Conservation (phyloP, 35 echinoderm and acorn worm species). For the Heliocidaris erythrogramma region DNA sequence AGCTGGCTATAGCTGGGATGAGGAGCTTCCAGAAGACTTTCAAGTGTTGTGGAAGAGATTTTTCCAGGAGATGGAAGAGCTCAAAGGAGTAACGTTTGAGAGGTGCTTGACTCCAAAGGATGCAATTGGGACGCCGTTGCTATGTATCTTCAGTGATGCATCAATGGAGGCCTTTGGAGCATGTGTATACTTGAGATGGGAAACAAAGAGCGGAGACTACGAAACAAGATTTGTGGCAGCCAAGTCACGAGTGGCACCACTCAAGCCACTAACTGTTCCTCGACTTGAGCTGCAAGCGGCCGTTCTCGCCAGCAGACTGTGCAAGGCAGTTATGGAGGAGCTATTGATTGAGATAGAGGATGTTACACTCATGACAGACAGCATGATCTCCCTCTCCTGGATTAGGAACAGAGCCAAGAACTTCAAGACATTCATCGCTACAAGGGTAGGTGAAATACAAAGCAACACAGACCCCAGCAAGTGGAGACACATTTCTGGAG, state of each 20-base stretch:
- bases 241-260: slow-evolving; percentile 54
- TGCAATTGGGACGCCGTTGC: not conserved
- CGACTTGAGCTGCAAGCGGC: slow-evolving; percentile 56
- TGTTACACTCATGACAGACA: slow-evolving; percentile 61
- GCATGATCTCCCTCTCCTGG: slow-evolving; percentile 60
- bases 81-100: not conserved
- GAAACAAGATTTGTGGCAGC: slow-evolving; percentile 40
- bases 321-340: slow-evolving; percentile 47
- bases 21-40: not conserved
- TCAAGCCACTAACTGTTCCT: slow-evolving; percentile 60
- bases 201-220: not conserved
- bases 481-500: slow-evolving; percentile 67
- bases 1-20: too few relatives aligned
- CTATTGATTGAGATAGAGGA: not conserved
- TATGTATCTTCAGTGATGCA: slow-evolving; percentile 37
- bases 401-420: slow-evolving; percentile 52
- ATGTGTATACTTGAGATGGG: slow-evolving; percentile 44
- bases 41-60: slow-evolving; percentile 10
- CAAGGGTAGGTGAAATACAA: slow-evolving; percentile 67
- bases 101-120: slow-evolving; percentile 50
- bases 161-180: slow-evolving; percentile 54
- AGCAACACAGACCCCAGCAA: slow-evolving; percentile 63
- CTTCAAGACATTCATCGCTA: slow-evolving; percentile 70
- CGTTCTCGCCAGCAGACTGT: not conserved
- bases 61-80: slow-evolving; percentile 38